Evolutionary conservation across 2,113 vertebrate genomes (phyloP).

Genomic region (Psilopsiagon aurifrons): DNA sequence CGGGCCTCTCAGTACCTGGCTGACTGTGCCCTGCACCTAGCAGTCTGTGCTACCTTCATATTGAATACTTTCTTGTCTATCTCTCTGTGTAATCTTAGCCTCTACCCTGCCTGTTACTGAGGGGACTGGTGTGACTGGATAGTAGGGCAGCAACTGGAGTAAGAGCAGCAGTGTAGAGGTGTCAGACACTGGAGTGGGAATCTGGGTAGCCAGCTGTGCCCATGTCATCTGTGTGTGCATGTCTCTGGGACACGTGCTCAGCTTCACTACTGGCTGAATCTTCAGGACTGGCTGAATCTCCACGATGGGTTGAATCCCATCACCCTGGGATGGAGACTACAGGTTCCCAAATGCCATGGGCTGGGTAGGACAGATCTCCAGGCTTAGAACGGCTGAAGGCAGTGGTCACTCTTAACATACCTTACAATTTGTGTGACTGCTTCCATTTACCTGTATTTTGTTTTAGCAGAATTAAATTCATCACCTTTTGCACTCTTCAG

Average conservation of each 20-base stretch:
- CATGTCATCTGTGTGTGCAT: no score
- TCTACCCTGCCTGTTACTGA: background rate
- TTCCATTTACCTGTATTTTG: background rate
- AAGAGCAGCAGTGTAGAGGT: background rate
- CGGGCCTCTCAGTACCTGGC: rapidly evolving
- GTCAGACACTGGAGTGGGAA: rapidly evolving
- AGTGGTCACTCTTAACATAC: background rate
- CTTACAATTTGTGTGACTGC: background rate
- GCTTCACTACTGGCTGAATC: background rate
- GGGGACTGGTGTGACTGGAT: background rate
- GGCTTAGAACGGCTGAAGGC: background rate
- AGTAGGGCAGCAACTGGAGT: background rate
- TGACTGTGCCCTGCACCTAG: no score
- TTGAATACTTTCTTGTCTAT: background rate
- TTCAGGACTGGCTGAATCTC: no score
- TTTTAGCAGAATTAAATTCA: background rate
- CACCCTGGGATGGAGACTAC: background rate
- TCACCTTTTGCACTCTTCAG: background rate
- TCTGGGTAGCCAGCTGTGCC: background rate
- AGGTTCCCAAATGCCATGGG: background rate
- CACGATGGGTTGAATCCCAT: no score
- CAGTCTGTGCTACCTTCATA: background rate
- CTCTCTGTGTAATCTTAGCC: background rate
- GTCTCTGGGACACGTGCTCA: background rate
- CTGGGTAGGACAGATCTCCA: background rate